These are phyloP conservation scores for Ceyx margarethae DNA, from an alignment of 2,113 vertebrate species.

Conservation along the genomic window DNA sequence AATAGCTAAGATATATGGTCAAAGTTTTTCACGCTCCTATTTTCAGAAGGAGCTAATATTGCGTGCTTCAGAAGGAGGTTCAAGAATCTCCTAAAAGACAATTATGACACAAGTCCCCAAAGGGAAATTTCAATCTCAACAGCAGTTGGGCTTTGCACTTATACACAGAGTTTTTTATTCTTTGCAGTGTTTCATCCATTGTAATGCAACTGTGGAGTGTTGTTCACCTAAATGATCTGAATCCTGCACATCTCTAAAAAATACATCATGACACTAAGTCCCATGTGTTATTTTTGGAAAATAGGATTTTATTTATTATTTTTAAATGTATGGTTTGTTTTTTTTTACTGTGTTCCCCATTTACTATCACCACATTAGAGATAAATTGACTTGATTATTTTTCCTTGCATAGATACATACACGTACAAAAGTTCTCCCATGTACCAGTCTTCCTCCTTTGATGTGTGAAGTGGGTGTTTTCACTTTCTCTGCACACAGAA, in stretches of 20 bases:
- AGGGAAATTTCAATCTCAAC: neutral
- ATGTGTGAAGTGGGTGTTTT: neutral
- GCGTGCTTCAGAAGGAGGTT: neutral
- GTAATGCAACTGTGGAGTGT: neutral
- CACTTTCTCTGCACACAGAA: neutral
- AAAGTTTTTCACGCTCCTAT: neutral
- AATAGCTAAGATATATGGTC: neutral
- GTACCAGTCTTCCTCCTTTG: neutral
- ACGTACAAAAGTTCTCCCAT: neutral
- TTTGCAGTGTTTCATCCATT: neutral
- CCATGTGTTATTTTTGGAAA: neutral
- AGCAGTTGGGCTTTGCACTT: neutral
- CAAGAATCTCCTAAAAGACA: neutral
- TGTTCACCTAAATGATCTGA: neutral
- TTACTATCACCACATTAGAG: neutral
- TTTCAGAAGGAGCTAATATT: neutral
- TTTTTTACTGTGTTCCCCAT: neutral
- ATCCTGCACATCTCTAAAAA: neutral
- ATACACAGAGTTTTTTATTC: neutral
- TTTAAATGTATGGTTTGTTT: neutral
- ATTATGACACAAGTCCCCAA: rapidly evolving
- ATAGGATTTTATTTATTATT: neutral
- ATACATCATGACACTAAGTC: neutral
- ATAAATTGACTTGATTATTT: neutral
- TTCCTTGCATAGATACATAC: neutral